Conservation (phyloP, 1,140 invertebrate genomes). For the Drosophila cardini region DNA sequence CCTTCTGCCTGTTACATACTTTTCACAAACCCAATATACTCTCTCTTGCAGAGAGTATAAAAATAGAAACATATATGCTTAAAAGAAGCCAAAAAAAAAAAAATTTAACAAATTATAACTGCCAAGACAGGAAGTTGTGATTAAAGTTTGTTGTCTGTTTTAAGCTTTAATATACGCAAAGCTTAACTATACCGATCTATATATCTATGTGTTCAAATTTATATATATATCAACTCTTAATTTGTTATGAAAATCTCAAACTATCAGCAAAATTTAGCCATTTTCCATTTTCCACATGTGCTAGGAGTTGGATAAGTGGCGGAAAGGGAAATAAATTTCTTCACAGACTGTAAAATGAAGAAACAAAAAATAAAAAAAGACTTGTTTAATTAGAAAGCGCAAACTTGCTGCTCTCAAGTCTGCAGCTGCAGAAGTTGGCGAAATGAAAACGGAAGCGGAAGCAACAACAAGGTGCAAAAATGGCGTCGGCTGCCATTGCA, state of each 20-base stretch:
- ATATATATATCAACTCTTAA: neutral
- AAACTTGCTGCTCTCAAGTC: conserved; percentile 24
- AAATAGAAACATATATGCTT: conserved; percentile 38
- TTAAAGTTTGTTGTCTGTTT: conserved; percentile 54
- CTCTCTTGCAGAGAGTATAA: no score
- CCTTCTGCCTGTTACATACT: no score
- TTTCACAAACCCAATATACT: no score
- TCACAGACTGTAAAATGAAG: neutral
- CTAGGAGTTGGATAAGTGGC: no score
- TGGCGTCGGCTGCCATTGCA: neutral
- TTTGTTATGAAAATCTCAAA: conserved; percentile 20
- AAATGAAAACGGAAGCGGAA: conserved; percentile 24
- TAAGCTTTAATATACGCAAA: conserved; percentile 28
- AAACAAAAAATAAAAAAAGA: neutral
- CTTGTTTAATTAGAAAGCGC: conserved; percentile 47
- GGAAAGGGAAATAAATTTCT: no score
- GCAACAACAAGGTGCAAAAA: conserved; percentile 41
- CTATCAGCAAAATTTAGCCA: conserved; percentile 36
- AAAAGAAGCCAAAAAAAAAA: conserved; percentile 24
- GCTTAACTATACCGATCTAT: conserved; percentile 6
- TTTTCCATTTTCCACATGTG: conserved; percentile 26
- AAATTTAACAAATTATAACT: conserved; percentile 53
- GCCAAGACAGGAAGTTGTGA: conserved; percentile 70
- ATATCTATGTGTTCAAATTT: neutral
- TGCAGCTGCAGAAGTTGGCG: neutral